Conservation (phyloP, 2,888 invertebrate species). For the Watsonalla cultraria region DNA sequence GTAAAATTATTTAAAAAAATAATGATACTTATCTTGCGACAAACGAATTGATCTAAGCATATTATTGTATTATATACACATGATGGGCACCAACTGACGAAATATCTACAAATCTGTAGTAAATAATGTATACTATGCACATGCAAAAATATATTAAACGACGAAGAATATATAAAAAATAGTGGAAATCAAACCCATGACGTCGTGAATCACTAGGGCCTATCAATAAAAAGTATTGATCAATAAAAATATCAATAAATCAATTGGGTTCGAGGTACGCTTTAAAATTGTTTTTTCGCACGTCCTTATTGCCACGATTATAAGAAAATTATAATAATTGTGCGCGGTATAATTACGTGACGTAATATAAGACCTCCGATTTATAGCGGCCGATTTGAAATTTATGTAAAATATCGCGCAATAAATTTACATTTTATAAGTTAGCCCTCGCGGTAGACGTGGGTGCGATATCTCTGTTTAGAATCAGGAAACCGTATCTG, state of each 20-base stretch:
- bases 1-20: too few species aligned
- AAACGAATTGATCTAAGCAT: too few species aligned
- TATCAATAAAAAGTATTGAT: conserved; percentile 41
- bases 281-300: conserved; percentile 73
- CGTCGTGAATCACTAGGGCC: neutral
- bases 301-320: conserved; percentile 72
- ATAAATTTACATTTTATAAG: conserved; percentile 77
- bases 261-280: conserved; percentile 45
- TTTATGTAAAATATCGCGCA: conserved; percentile 75
- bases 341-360: conserved; percentile 69
- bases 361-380: conserved; percentile 66
- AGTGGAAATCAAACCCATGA: too few species aligned
- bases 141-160: too few species aligned
- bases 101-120: too few species aligned
- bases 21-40: too few species aligned
- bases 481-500: conserved; percentile 57
- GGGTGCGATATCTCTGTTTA: conserved; percentile 68
- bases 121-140: too few species aligned
- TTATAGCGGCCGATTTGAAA: conserved; percentile 68
- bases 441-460: conserved; percentile 52
- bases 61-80: too few species aligned
- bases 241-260: conserved; percentile 57
- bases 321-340: conserved; percentile 78
- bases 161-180: too few species aligned
- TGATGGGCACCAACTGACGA: too few species aligned